phyloP scores from a whole-genome alignment of 2,797 vertebrate genomes.

The Sebastes trivittatus region DNA sequence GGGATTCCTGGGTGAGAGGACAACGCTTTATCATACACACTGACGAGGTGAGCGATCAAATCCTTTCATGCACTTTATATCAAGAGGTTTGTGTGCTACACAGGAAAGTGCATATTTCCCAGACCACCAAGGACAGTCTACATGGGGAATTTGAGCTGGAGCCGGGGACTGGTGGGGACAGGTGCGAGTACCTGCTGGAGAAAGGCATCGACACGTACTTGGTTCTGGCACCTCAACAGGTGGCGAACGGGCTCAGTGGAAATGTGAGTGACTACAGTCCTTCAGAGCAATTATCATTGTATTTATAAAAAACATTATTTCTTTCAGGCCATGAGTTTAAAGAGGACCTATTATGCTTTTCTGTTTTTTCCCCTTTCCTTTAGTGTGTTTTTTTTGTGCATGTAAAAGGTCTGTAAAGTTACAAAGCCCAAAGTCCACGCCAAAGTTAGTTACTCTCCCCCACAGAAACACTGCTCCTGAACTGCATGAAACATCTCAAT shows the following conservation, averaged over 20 bases:
- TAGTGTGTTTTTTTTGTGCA: too few species aligned
- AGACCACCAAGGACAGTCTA: conserved; percentile 91
- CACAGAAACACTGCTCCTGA: too few species aligned
- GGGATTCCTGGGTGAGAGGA: conserved; percentile 90
- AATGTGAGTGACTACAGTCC: conserved; percentile 78
- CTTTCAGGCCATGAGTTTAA: neutral
- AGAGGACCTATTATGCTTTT: too few species aligned
- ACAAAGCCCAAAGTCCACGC: too few species aligned
- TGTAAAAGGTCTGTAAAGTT: too few species aligned
- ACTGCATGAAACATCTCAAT: fast-evolving
- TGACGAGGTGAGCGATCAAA: fast-evolving
- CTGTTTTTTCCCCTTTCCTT: too few species aligned
- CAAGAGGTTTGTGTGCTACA: neutral
- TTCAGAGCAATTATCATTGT: neutral
- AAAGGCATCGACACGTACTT: conserved; percentile 94
- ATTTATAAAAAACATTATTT: neutral
- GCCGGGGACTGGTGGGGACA: conserved; percentile 86
- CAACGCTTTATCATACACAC: fast-evolving
- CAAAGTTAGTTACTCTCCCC: too few species aligned
- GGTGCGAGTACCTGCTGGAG: conserved; percentile 93
- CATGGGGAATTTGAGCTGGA: conserved; percentile 93
- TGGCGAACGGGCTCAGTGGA: conserved; percentile 77
- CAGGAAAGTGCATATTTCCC: conserved; percentile 95
- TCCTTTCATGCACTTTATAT: neutral
- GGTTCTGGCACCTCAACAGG: conserved; percentile 81